Evolutionary conservation across 2,797 vertebrate genomes (phyloP).

Genomic region (Anniella stebbinsi): DNA sequence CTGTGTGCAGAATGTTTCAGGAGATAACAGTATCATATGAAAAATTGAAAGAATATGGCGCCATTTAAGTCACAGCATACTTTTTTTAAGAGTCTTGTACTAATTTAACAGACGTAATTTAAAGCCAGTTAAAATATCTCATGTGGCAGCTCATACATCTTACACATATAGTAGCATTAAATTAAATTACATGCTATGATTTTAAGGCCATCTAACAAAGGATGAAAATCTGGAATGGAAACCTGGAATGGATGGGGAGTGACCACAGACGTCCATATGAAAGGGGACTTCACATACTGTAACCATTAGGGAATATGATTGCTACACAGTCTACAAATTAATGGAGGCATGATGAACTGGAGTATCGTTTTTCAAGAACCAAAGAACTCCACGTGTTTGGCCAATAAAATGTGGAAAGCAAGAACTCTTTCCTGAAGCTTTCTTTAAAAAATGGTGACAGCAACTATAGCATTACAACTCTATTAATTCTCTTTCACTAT

Average conservation of each 20-base stretch:
- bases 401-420: constrained; percentile 69
- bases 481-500: constrained; percentile 67
- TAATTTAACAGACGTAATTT: constrained; percentile 55
- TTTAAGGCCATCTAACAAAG: constrained; percentile 35
- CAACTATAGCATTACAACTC: constrained; percentile 64
- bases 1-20: not conserved
- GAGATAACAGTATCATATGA: constrained; percentile 11
- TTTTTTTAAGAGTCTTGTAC: constrained; percentile 43
- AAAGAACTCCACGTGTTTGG: constrained; percentile 61
- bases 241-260: not conserved
- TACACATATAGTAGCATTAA: constrained; percentile 55
- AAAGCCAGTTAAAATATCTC: constrained; percentile 41
- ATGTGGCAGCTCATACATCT: constrained; percentile 45
- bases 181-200: constrained; percentile 50
- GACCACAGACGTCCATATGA: not conserved
- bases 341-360: constrained; percentile 60
- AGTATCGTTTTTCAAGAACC: constrained; percentile 69
- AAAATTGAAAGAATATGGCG: constrained; percentile 35
- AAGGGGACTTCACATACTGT: not conserved
- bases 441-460: constrained; percentile 43
- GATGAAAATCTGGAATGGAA: not conserved
- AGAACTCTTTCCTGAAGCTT: constrained; percentile 57
- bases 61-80: constrained; percentile 53
- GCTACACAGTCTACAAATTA: constrained; percentile 45
- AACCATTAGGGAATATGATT: not conserved